Conservation (phyloP, 2,888 invertebrate species). For the Ceraclea dissimilis region DNA sequence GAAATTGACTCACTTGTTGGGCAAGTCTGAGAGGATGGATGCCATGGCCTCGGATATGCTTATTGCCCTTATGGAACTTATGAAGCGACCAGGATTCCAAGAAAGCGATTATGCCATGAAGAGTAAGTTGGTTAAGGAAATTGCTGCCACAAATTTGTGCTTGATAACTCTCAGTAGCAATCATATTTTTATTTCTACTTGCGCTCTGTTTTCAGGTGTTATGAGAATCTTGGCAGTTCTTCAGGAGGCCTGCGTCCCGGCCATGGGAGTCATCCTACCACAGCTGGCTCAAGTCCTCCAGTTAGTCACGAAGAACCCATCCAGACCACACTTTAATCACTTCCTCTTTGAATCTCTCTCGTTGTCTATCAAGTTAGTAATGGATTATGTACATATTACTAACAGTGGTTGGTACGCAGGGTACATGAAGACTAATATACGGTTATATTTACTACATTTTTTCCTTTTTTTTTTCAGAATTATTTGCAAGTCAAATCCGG, state of each 20-base stretch:
- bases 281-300: constrained; percentile 78
- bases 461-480: constrained; percentile 40
- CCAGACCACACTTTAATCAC: constrained; percentile 97
- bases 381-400: not conserved
- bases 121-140: constrained; percentile 39
- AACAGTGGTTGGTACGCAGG: not conserved
- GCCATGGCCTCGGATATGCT: constrained; percentile 65
- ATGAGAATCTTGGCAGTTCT: constrained; percentile 80
- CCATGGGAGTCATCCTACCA: constrained; percentile 70
- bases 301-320: constrained; percentile 85
- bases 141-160: no score
- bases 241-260: constrained; percentile 73
- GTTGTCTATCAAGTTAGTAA: constrained; percentile 70
- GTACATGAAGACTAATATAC: not conserved
- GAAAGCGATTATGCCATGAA: constrained; percentile 99
- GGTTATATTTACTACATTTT: not conserved
- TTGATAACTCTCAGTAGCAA: no score
- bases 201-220: constrained; percentile 76
- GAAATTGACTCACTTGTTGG: constrained; percentile 72
- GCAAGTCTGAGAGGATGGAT: constrained; percentile 52
- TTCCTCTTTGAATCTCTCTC: constrained; percentile 95
- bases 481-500: constrained; percentile 74
- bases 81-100: constrained; percentile 65
- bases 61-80: constrained; percentile 64
- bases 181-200: no score